phyloP scores from a whole-genome alignment of 2,113 vertebrate species.

The Xenopus laevis region DNA sequence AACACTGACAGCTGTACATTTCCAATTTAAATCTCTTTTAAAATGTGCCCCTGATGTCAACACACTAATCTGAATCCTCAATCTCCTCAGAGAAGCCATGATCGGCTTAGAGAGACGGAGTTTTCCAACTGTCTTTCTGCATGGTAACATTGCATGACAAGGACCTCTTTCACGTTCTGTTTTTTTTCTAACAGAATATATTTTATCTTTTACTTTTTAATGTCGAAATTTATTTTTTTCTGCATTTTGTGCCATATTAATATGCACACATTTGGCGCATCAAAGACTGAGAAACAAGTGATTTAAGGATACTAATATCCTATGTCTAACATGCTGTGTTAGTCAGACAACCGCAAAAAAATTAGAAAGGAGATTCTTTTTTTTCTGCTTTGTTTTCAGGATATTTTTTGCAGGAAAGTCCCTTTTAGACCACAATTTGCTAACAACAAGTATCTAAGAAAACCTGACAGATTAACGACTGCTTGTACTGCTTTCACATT shows the following conservation, averaged over 20 bases:
- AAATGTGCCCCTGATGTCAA: constrained; percentile 50
- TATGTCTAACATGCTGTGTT: no score
- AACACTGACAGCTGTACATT: constrained; percentile 28
- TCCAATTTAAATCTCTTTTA: constrained; percentile 35
- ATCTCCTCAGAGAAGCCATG: constrained; percentile 56
- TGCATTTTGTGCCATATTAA: background rate
- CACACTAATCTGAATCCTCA: constrained; percentile 51
- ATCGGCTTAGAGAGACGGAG: constrained; percentile 74
- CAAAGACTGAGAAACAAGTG: no score
- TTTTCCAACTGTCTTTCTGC: constrained; percentile 52
- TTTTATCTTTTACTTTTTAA: background rate
- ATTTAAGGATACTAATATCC: background rate
- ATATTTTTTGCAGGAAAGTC: constrained; percentile 3
- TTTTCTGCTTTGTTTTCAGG: background rate
- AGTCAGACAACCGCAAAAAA: no score
- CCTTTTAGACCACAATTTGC: constrained; percentile 1
- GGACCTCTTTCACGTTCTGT: constrained; percentile 13
- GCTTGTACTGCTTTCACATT: constrained; percentile 4
- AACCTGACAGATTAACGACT: background rate
- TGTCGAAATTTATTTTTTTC: background rate
- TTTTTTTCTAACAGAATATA: background rate
- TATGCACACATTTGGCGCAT: background rate
- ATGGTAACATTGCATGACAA: constrained; percentile 20
- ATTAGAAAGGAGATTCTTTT: no score
- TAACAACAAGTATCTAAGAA: background rate